Base-by-base conservation (phyloP, 30 jellyfish, hydroid and myxozoan species). In the Aurelia sp. region DNA sequence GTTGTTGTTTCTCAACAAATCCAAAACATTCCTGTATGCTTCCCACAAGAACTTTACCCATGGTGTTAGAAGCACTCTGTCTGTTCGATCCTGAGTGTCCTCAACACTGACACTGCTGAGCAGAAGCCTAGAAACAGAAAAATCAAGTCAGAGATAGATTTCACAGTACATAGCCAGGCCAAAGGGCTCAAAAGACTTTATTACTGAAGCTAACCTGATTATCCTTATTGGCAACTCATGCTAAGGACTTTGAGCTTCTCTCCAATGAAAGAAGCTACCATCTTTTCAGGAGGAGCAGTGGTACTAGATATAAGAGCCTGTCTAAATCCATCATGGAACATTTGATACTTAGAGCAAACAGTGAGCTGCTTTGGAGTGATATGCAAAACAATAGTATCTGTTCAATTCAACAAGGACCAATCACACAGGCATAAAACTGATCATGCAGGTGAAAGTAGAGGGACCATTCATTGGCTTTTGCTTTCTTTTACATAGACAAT, bases 41-140 rank as follows among this genome's bases (percentile, higher is more conserved):
- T 95, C 99, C 99, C 99, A 95, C 24, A 91, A 85, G 63, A 95
- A 95, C 73, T 95, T 95, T 9, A 95, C 97, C 98, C 97, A 89
- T 41, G 99, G 99, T 30, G 98, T 90, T 18, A 94, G 85, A 47
- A 94, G 63, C 48, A 89, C 97, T 30, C 98, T 68, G 91, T 94
- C 99, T 62, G 99, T 85, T 41, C 99, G 66, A 74, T 94, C 99
- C 55, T 94, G 99, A 5, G 98, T 85, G 86, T 93, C 97, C 78
- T 93, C 98, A 71, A 97, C 92, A 63, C 98, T 93, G 53, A 93
- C 98, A 82, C 97, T 80, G 83, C 97, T 89, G n/a, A 93, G 93
- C 84, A 93, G 64, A 9, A 93, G 81, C 74, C 98, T 93, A 33
- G 9, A 86, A 85, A 15, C 6, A n/a, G 13, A 33, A 74, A 33